phyloP scores from a whole-genome alignment of 1,140 invertebrate species.

The Rhopalosiphum maidis region DNA sequence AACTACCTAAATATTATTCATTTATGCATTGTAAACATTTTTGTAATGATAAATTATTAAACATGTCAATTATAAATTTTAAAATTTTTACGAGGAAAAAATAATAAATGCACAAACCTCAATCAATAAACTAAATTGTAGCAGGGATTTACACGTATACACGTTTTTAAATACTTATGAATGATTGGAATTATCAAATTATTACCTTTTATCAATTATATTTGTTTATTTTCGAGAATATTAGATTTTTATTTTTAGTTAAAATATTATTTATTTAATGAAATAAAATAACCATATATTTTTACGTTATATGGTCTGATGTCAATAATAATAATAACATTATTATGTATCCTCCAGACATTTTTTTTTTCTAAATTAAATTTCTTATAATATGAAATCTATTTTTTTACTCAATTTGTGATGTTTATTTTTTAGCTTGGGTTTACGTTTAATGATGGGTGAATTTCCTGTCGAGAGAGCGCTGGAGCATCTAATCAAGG shows the following conservation, averaged over 20 bases:
- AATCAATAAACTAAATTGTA: background rate
- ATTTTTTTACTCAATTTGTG: background rate
- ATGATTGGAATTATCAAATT: too few relatives aligned
- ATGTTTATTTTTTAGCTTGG: slow-evolving; percentile 63
- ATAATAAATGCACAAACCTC: background rate
- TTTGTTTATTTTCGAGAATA: background rate
- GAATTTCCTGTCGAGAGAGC: slow-evolving; percentile 65
- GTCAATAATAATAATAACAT: background rate
- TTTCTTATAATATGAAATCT: background rate
- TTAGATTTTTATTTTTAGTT: background rate
- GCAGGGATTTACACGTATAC: background rate
- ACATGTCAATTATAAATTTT: background rate
- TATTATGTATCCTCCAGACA: too few relatives aligned
- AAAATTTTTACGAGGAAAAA: background rate
- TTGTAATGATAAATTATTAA: background rate
- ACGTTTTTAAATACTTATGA: background rate
- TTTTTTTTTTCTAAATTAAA: background rate
- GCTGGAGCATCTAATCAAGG: slow-evolving; percentile 65
- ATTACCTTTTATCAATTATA: background rate
- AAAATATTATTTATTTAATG: background rate
- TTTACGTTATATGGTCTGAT: background rate
- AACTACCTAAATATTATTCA: background rate
- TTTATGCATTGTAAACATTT: background rate
- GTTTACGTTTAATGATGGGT: slow-evolving; percentile 65
- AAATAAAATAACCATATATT: background rate